Conservation (phyloP, 1,140 invertebrate species). For the Delia radicum region DNA sequence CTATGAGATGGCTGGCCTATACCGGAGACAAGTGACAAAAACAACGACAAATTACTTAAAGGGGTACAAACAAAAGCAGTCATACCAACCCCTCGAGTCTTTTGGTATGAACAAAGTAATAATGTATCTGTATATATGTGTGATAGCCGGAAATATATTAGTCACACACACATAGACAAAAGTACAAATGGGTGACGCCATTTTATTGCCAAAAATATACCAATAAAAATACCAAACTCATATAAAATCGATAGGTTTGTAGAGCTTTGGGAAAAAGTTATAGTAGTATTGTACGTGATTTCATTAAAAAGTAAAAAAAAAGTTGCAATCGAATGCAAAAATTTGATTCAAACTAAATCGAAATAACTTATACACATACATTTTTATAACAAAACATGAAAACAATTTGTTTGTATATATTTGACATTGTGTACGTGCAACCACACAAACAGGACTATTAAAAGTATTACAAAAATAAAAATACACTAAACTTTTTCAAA, state of each 20-base stretch:
- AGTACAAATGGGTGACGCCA: neutral
- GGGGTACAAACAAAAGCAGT: constrained; percentile 8
- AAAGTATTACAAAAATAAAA: neutral
- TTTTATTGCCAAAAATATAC: constrained; percentile 17
- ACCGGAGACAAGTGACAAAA: constrained; percentile 16
- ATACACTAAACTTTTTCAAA: neutral
- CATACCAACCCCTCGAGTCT: neutral
- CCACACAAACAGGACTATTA: constrained; percentile 20
- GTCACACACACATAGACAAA: neutral
- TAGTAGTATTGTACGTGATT: constrained; percentile 7
- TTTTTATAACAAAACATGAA: neutral
- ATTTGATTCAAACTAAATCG: constrained; percentile 5
- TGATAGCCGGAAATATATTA: constrained; percentile 14
- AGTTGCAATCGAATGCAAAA: constrained; percentile 22
- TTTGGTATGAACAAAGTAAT: neutral
- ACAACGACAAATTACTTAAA: constrained; percentile 20
- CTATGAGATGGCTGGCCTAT: no score
- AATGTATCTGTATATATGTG: neutral
- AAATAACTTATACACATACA: neutral
- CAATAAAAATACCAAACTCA: constrained; percentile 6
- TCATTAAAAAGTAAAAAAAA: constrained; percentile 13
- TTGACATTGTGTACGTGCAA: constrained; percentile 21
- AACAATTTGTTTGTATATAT: constrained; percentile 21
- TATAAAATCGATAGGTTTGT: constrained; percentile 15
- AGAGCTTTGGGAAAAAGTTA: neutral